A percentile compares a stretch with the other conserved stretches of the same genome.
These are phyloP conservation scores for Phoebastria nigripes DNA, from an alignment of 2,797 vertebrate genomes.

Conservation along the genomic window DNA sequence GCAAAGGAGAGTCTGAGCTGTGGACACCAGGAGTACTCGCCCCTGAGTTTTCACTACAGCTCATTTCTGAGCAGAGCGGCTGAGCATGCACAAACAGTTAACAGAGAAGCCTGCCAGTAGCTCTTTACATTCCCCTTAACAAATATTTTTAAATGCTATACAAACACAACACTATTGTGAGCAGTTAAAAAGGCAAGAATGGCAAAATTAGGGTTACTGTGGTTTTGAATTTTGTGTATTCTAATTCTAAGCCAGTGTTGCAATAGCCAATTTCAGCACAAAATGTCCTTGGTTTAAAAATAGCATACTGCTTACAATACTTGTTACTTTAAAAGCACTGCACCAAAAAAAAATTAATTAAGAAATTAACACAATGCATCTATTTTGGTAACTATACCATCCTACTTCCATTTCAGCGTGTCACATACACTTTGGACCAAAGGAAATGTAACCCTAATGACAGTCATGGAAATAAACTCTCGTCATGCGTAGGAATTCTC, in stretches of 20 bases:
- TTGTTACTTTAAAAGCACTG: slow-evolving; percentile 28
- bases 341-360: background rate
- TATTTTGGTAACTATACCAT: background rate
- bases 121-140: background rate
- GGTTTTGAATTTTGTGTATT: slow-evolving; percentile 56
- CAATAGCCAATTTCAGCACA: slow-evolving; percentile 48
- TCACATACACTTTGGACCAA: background rate
- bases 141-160: slow-evolving; percentile 40
- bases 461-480: background rate
- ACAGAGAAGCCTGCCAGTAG: slow-evolving; percentile 38
- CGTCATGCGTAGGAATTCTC: background rate
- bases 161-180: slow-evolving; percentile 51
- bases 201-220: slow-evolving; percentile 56
- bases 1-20: background rate
- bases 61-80: background rate
- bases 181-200: slow-evolving; percentile 45
- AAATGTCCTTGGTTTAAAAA: slow-evolving; percentile 61
- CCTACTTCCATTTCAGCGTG: background rate
- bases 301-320: slow-evolving; percentile 17
- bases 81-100: background rate
- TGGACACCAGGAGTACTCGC: accelerated
- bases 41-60: background rate
- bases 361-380: slow-evolving; percentile 16
- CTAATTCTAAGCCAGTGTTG: slow-evolving; percentile 52
- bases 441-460: background rate